These are phyloP conservation scores for Conger conger DNA, from an alignment of 2,113 vertebrate species.

Conservation along the genomic window DNA sequence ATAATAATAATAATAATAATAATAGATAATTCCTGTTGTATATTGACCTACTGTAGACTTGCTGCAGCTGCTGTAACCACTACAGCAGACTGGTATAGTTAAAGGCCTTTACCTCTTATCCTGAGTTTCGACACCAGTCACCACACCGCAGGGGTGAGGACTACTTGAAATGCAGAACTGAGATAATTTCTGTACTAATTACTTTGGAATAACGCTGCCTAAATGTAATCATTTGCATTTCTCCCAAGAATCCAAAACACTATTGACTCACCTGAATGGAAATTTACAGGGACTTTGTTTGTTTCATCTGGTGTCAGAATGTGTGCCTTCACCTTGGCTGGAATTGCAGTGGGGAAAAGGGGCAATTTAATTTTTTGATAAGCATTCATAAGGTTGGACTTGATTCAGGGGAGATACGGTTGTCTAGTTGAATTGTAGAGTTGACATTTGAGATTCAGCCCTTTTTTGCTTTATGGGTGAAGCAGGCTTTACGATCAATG, in stretches of 20 bases:
- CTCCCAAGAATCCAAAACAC: neutral
- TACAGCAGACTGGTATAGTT: neutral
- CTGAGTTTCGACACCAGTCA: neutral
- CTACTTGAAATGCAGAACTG: neutral
- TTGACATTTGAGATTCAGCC: conserved; percentile 16
- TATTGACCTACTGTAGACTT: neutral
- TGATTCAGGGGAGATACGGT: conserved; percentile 20
- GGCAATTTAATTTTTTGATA: conserved; percentile 31
- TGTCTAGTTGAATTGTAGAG: conserved; percentile 19
- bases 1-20: no score
- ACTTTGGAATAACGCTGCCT: neutral
- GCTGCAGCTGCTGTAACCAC: no score
- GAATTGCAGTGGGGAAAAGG: neutral
- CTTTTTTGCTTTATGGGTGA: neutral
- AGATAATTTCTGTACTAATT: neutral
- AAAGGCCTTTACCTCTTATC: neutral
- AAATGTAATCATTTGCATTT: neutral
- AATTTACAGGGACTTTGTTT: conserved; percentile 4
- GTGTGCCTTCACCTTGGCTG: neutral
- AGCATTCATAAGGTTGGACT: conserved; percentile 27
- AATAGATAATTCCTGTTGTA: no score
- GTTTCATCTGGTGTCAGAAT: neutral
- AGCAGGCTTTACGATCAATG: conserved; percentile 1
- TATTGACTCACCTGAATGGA: conserved; percentile 10
- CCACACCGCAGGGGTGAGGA: neutral